Conservation (phyloP, 2,797 vertebrate species). For the Halcyon leucocephala region DNA sequence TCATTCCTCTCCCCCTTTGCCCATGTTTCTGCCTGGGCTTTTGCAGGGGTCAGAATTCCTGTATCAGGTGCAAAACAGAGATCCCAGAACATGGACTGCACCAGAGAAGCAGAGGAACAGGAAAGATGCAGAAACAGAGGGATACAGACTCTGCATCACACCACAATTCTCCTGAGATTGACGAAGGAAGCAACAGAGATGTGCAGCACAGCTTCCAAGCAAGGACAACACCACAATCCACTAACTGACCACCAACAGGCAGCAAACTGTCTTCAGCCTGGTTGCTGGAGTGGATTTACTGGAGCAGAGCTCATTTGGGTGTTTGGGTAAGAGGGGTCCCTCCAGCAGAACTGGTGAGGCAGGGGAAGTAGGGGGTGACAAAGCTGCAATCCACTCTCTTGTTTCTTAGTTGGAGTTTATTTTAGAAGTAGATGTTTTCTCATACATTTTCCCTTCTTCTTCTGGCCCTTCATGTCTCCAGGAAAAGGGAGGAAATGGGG, state of each 20-base stretch:
- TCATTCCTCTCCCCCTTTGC: not conserved
- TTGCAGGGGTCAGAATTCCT: not conserved
- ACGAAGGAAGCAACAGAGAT: rapidly evolving
- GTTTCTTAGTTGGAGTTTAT: not conserved
- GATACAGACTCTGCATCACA: not conserved
- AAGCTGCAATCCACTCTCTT: not conserved
- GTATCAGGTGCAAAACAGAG: not conserved
- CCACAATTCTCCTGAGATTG: not conserved
- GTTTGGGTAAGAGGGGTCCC: not conserved
- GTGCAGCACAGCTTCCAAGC: not conserved
- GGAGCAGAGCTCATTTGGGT: not conserved
- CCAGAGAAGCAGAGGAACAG: not conserved
- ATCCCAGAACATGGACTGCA: not conserved
- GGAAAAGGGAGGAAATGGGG: not conserved
- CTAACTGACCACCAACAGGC: rapidly evolving
- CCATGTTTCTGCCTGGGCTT: not conserved
- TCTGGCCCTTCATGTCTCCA: not conserved
- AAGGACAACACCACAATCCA: rapidly evolving
- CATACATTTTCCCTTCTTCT: not conserved
- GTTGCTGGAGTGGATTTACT: rapidly evolving
- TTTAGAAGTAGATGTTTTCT: not conserved
- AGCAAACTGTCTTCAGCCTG: not conserved
- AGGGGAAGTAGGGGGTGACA: not conserved
- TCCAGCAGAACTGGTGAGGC: not conserved
- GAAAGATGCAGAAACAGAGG: not conserved